Evolutionary conservation across 1,140 invertebrate species (phyloP).

Genomic region (Aphaenogaster ashmeadi): DNA sequence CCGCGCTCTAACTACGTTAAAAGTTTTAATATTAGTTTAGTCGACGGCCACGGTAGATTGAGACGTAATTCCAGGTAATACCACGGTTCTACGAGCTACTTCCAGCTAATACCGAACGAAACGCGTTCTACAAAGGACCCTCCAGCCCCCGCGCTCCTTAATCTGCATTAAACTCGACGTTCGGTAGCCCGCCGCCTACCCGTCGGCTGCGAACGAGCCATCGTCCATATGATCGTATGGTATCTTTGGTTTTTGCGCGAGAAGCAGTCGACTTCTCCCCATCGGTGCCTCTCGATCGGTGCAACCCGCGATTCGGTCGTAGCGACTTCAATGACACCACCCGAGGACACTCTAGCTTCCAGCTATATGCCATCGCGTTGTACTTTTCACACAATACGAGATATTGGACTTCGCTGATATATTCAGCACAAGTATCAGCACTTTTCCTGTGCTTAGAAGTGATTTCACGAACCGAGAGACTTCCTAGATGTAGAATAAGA

Average conservation of each 20-base stretch:
- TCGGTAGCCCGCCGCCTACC: constrained; percentile 80
- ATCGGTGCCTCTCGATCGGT: background rate
- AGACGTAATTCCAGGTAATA: constrained; percentile 88
- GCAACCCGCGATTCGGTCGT: background rate
- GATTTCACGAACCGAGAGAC: background rate
- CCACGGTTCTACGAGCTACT: constrained; percentile 86
- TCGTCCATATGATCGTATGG: constrained; percentile 69
- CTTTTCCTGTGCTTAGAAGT: background rate
- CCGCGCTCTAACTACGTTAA: constrained; percentile 87
- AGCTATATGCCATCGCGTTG: background rate
- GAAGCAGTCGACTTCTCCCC: constrained; percentile 25
- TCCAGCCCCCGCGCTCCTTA: constrained; percentile 80
- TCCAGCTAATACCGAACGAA: constrained; percentile 86
- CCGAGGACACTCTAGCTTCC: too few species aligned
- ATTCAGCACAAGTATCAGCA: background rate
- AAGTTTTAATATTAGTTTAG: constrained; percentile 88
- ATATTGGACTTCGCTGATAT: background rate
- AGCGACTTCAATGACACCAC: constrained; percentile 37
- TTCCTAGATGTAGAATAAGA: background rate
- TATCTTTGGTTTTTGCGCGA: constrained; percentile 65
- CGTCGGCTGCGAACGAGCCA: constrained; percentile 68
- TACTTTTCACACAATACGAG: background rate
- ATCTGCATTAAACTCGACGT: constrained; percentile 86
- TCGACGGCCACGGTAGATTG: constrained; percentile 88
- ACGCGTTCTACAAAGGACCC: constrained; percentile 86